These are phyloP conservation scores for Morone chrysops DNA, from an alignment of 2,113 vertebrate genomes.

Conservation along the genomic window DNA sequence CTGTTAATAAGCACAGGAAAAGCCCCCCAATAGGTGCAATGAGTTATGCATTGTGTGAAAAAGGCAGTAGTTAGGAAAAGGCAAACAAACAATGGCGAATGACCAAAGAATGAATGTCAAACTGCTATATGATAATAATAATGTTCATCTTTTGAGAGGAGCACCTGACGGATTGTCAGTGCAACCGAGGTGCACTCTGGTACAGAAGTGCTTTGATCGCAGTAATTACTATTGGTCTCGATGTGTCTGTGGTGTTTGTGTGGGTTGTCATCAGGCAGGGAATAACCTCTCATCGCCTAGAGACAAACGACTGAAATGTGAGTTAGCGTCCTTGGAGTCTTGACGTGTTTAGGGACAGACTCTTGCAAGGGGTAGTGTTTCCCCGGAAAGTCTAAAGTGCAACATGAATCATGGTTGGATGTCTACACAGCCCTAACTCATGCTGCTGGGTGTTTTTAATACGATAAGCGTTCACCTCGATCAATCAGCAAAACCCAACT, in stretches of 20 bases:
- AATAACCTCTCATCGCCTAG: slow-evolving; percentile 27
- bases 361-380: slow-evolving; percentile 13
- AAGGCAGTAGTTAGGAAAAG: neutral
- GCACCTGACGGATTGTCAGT: slow-evolving; percentile 17
- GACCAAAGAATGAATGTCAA: neutral
- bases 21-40: neutral
- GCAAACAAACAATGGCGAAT: neutral
- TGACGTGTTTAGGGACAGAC: neutral
- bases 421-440: neutral
- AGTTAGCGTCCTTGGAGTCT: neutral
- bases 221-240: slow-evolving; percentile 40
- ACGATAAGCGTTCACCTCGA: neutral
- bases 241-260: slow-evolving; percentile 36
- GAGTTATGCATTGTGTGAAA: neutral
- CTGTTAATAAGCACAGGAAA: neutral
- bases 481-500: neutral
- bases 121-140: neutral
- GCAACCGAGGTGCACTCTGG: slow-evolving; percentile 31
- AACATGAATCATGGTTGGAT: slow-evolving; percentile 14
- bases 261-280: slow-evolving; percentile 37
- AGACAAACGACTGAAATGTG: slow-evolving; percentile 17
- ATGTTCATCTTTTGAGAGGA: slow-evolving; percentile 4
- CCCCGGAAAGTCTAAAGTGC: neutral
- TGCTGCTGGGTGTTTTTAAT: neutral
- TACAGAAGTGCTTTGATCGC: slow-evolving; percentile 39